Base-by-base conservation (phyloP, 2,888 invertebrate species). In the Acleris holmiana region DNA sequence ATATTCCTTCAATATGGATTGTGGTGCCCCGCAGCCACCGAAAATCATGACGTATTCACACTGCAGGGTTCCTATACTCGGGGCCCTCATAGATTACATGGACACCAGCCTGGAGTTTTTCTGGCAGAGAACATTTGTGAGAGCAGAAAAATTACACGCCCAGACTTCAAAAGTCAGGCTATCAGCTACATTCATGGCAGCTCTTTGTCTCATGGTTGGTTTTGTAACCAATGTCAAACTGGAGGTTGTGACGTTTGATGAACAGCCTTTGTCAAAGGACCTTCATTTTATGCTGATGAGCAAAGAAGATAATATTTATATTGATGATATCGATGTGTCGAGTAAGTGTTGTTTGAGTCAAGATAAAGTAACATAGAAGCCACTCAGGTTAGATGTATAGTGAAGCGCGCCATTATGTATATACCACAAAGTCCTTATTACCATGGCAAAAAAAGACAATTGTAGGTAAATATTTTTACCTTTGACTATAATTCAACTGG, bases 221-320 rank as follows among this genome's bases (percentile, higher is more conserved):
- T 67, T 90, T 7, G 75, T 79, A 8, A 79, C 82, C 35, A 91
- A 90, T 59, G 79, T 91, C 3, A 92, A 92, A 72, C 82, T 92
- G 4, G 92, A 91, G 77, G 84, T 91, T 2, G 88, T 85, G n/a
- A 90, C 81, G 0, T 67, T 84, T 0, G 80, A 86, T 40, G 78
- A 85, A 0, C 76, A 79, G 10, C 86, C 90, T 0, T 59, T 91
- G 21, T 67, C 76, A 0, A 77, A 86, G 61, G 92, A 92, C 66
- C 73, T 92, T 60, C 91, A 91, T 65, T 81, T 85, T 25, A 82
- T 91, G 79, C 67, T 91, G 55, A 74, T 91, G 83, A 91, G 91
- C 66, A 83, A 82, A 54, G 82, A 84, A 10, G 87, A 91, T 57
- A 88, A 87, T 25, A 73, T 91, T 2, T 92, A 89, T 50, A 82